Base-by-base conservation (phyloP, 2,797 vertebrate species). In the Danio kyathit region DNA sequence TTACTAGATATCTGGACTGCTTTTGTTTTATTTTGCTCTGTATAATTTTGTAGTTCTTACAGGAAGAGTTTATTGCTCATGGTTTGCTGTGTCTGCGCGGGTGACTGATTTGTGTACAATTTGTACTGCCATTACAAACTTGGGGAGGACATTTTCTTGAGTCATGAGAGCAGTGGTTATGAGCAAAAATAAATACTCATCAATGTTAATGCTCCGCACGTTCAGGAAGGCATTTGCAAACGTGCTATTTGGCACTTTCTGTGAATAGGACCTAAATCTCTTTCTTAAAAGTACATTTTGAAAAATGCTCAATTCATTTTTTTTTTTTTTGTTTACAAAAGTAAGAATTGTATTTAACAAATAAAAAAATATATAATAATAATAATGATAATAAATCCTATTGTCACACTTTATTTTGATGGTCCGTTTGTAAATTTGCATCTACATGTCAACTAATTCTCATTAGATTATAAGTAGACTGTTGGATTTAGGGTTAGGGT, bases 151-250 rank as follows among this genome's bases (percentile, higher is more conserved):
- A 83, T 75, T 83, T 87, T 88, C 60, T 75, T 40, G 61, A 85
- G 61, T 83, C 74, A 82, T 84, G 69, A 72, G 80, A 72, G 41
- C 61, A 75, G 85, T 73, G 81, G 81, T 81, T 84, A 83, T 81
- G 74, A 54, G 79, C 61, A 81, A 82, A 43, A 83, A 81, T 82
- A 88, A 90, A 89, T 89, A 84, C 74, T 83, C 84, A 84, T 84
- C 83, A 84, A 60, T 74, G 82, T 74, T 73, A 82, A 80, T 80
- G 79, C 38, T 80, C 51, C 75, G 90, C 87, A 90, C 59, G 74
- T 85, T 86, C 81, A 77, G 75, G 59, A 64, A 80, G 56, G 49
- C 74, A 51, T 69, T 75, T 78, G 19, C 51, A 48, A 46, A 48
- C 40, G 44, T 19, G 74, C 64, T 78, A 80, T 74, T 80, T 63